These are phyloP conservation scores for Uria aalge DNA, from an alignment of 2,113 vertebrate species.

Conservation along the genomic window DNA sequence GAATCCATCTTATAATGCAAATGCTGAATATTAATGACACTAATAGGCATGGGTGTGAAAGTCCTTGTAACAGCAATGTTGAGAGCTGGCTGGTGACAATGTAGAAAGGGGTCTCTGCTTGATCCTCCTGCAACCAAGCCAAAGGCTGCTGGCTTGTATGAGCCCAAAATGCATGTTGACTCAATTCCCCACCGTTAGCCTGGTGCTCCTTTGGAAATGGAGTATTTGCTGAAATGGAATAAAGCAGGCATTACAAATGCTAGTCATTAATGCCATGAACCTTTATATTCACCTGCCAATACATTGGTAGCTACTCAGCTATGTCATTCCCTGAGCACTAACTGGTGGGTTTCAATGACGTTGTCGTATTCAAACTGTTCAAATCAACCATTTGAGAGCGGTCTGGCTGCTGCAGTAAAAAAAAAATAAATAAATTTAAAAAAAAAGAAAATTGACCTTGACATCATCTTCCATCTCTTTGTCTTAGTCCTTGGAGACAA, in stretches of 20 bases:
- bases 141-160: neutral
- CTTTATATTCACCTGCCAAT: conserved; percentile 38
- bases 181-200: neutral
- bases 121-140: neutral
- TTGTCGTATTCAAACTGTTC: conserved; percentile 18
- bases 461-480: neutral
- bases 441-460: neutral
- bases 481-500: neutral
- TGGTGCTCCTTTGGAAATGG: neutral
- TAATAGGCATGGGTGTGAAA: neutral
- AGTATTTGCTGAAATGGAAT: neutral
- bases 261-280: neutral
- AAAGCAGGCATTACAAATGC: conserved; percentile 26
- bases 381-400: conserved; percentile 1
- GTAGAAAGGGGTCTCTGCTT: neutral
- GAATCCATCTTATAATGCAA: neutral
- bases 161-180: neutral
- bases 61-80: neutral
- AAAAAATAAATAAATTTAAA: too few relatives aligned
- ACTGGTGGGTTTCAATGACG: neutral
- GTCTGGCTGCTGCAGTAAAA: neutral
- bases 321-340: neutral
- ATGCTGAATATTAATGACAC: neutral
- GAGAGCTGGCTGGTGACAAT: neutral
- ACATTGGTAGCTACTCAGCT: neutral